Evolutionary conservation across 2,888 invertebrate genomes (phyloP), one percentile per base, ranked within the genome.

Genomic region (Mellilla xanthometata): DNA sequence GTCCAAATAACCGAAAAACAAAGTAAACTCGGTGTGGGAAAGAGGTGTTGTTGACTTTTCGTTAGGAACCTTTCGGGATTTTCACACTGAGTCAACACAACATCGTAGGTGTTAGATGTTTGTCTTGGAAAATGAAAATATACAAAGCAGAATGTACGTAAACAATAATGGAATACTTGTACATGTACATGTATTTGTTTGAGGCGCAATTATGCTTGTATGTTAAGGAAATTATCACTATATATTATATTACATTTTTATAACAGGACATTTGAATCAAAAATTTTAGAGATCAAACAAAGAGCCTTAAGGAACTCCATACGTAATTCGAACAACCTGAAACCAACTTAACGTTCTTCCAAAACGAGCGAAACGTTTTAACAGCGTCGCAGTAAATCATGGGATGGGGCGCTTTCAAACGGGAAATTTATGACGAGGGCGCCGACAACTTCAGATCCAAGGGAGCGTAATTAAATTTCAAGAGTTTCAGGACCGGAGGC

Each of bases 381-480:
- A 30, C 40, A 39, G 29, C 28, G 28, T 22, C 33, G 28, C 15
- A 38, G 22, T 42, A 48, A 47, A 47, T 41, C 41, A 41, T 24
- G 24, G 31, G 36, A 40, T 38, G 41, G 29, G 35, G 23, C 11
- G 26, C 27, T 36, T 27, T 12, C 29, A 33, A 38, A 33, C 33
- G 9, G 29, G 22, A 42, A 42, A 38, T 42, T 41, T 48, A 48
- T 30, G 33, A 15, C 30, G 23, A 23, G 33, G 33, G 33, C 12
- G 29, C 41, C 41, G 33, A 32, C 41, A 42, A 29, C 42, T 38
- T 36, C 34, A 48, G 26, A 10, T 26, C 23, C 32, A 48, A 42
- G 38, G 35, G 12, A 3, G 36, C 29, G 28, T 42, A 38, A 48
- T 41, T 48, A 42, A 46, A 41, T 48, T 38, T 42, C 19, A 33